Percentiles rank a stretch among this genome's conserved stretches.
Evolutionary conservation across 2,888 invertebrate species (phyloP).

Genomic region (Dolichopus griseipennis): DNA sequence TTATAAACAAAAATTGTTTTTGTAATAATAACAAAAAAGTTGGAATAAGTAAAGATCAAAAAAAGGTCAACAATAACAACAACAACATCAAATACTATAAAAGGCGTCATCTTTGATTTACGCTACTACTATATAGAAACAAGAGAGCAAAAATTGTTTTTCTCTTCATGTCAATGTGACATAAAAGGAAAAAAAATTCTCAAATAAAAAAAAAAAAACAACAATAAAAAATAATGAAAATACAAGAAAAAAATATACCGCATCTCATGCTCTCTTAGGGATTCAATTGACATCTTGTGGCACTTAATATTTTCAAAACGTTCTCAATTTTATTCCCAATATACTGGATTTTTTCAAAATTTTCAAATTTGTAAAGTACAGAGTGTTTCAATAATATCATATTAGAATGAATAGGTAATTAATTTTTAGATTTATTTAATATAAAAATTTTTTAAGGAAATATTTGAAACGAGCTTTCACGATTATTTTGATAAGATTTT

Average conservation of each 20-base stretch:
- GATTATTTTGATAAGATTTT: too few species aligned
- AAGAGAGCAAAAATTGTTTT: neutral
- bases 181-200: neutral
- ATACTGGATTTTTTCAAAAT: too few species aligned
- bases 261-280: neutral
- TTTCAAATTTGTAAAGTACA: too few species aligned
- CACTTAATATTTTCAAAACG: neutral
- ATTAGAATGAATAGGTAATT: too few species aligned
- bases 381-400: too few species aligned
- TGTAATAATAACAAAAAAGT: neutral
- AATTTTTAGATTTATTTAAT: too few species aligned
- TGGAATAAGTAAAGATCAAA: neutral
- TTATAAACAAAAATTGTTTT: neutral
- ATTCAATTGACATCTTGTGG: neutral
- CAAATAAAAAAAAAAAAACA: too few species aligned
- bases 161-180: neutral
- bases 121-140: neutral
- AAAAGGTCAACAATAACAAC: constrained; percentile 2
- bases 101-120: constrained; percentile 4
- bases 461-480: too few species aligned
- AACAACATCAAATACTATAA: too few species aligned
- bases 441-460: too few species aligned
- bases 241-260: too few species aligned
- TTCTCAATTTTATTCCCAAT: too few species aligned
- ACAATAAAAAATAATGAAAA: neutral